Percentiles rank a stretch among this genome's conserved stretches.
Evolutionary conservation across 2,113 vertebrate species (phyloP).

Genomic region (Laterallus jamaicensis): DNA sequence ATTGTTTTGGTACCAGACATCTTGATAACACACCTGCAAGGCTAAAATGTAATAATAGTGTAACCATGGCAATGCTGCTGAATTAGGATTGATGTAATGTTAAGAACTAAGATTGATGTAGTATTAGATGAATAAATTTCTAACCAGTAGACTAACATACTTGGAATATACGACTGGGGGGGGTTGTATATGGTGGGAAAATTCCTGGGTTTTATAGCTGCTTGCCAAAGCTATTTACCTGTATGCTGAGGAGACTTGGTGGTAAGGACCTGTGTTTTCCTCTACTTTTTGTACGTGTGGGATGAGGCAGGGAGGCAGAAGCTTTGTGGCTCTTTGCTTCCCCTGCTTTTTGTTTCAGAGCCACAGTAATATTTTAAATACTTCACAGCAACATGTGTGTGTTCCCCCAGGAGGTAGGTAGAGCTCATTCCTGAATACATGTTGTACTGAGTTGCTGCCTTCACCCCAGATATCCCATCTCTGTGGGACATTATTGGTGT

Average conservation of each 20-base stretch:
- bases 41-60: neutral
- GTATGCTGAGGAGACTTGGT: neutral
- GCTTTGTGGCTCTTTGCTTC: neutral
- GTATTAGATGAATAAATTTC: neutral
- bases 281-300: neutral
- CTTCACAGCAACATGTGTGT: rapidly evolving
- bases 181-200: neutral
- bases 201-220: neutral
- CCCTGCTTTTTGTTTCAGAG: neutral
- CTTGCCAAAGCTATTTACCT: neutral
- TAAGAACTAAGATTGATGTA: neutral
- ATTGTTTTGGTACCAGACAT: neutral
- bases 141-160: neutral
- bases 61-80: slow-evolving; percentile 41
- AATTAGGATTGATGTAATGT: neutral
- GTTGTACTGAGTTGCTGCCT: neutral
- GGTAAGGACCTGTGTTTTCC: neutral
- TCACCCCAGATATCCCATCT: too few relatives aligned
- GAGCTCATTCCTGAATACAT: neutral
- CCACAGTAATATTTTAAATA: neutral
- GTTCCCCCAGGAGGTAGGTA: neutral
- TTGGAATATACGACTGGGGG: neutral
- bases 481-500: rapidly evolving
- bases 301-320: neutral
- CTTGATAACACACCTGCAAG: slow-evolving; percentile 1